phyloP scores from a whole-genome alignment of 2,888 invertebrate species.

The Acheta domesticus region DNA sequence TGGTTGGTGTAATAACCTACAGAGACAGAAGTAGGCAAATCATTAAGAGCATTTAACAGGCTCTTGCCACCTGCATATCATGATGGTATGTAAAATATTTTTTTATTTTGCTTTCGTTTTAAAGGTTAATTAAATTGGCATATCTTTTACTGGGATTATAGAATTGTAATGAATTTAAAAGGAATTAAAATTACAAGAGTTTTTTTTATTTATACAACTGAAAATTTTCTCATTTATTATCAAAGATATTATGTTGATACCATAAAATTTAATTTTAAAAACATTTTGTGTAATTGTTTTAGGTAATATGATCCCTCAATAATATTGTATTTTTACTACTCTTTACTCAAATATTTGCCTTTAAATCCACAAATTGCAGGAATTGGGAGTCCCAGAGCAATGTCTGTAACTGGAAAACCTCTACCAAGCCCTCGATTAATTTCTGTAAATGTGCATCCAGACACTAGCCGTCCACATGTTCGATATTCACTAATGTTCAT shows the following conservation, averaged over 20 bases:
- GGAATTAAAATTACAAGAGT: too few species aligned
- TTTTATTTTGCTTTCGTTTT: too few species aligned
- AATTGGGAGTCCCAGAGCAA: slow-evolving; percentile 46
- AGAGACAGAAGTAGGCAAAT: slow-evolving; percentile 48
- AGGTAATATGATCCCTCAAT: neutral
- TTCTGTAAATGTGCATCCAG: slow-evolving; percentile 50
- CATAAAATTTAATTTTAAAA: neutral
- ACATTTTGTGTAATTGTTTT: neutral
- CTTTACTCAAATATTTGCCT: neutral
- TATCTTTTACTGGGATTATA: too few species aligned
- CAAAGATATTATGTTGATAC: too few species aligned
- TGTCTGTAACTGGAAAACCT: slow-evolving; percentile 45
- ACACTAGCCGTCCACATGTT: slow-evolving; percentile 48
- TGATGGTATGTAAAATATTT: slow-evolving; percentile 44
- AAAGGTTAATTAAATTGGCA: too few species aligned
- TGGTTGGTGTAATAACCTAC: slow-evolving; percentile 53
- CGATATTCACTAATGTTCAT: slow-evolving; percentile 53
- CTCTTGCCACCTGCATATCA: slow-evolving; percentile 48
- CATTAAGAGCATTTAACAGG: slow-evolving; percentile 47
- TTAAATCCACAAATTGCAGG: slow-evolving; percentile 40
- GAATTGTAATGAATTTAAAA: too few species aligned
- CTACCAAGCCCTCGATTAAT: slow-evolving; percentile 51
- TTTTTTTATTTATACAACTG: too few species aligned
- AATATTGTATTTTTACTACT: neutral
- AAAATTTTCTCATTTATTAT: too few species aligned